Evolutionary conservation across 2,888 invertebrate genomes (phyloP).

Genomic region (Drosophila stalkeri): DNA sequence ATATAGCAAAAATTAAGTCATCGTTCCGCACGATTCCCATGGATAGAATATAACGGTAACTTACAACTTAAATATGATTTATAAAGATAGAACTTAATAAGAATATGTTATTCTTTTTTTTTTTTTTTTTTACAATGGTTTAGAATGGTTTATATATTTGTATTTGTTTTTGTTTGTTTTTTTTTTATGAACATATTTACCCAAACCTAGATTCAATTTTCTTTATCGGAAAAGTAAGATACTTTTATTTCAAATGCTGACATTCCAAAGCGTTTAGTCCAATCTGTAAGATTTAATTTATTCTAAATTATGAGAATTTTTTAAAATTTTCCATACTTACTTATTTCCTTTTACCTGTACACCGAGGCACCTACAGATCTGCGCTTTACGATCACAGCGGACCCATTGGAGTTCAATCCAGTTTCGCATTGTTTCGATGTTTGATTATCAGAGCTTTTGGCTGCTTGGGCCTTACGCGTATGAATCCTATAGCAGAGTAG

Average conservation of each 20-base stretch:
- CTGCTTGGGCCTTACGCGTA: background rate
- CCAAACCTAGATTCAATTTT: background rate
- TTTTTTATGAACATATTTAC: background rate
- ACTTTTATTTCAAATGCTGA: background rate
- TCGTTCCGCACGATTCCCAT: background rate
- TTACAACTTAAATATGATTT: background rate
- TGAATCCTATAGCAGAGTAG: slow-evolving; percentile 32
- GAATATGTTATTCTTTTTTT: too few relatives aligned
- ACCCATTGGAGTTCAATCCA: background rate
- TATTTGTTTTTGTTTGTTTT: background rate
- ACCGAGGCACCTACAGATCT: background rate
- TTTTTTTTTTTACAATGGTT: slow-evolving; percentile 1
- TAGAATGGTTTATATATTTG: background rate
- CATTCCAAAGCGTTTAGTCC: background rate
- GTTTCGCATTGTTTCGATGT: background rate
- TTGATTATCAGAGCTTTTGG: background rate
- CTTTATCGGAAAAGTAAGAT: background rate
- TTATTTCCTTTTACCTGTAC: background rate
- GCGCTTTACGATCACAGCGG: background rate
- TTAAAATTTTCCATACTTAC: background rate
- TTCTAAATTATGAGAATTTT: background rate
- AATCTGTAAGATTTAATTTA: background rate
- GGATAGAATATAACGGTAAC: background rate
- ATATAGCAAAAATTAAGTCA: background rate
- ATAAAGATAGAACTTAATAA: background rate